Evolutionary conservation across 2,888 invertebrate genomes (phyloP).

Genomic region (Leucoptera coffeella): DNA sequence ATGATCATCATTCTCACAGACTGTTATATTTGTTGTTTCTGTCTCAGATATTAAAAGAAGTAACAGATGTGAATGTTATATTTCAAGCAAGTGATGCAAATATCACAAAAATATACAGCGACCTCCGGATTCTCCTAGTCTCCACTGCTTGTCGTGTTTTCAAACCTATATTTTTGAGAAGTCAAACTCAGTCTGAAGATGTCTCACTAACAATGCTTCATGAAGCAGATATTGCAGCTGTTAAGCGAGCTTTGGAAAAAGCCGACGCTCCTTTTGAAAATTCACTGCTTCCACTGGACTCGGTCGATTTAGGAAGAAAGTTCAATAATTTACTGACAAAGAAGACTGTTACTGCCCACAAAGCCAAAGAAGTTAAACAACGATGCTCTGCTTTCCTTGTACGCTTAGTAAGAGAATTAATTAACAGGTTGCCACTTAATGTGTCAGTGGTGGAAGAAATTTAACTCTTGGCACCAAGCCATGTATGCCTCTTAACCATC

Average conservation of each 20-base stretch:
- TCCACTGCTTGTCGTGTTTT: slow-evolving; percentile 6
- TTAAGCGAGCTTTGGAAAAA: slow-evolving; percentile 8
- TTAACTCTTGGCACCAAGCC: slow-evolving; percentile 5
- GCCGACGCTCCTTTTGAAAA: slow-evolving; percentile 7
- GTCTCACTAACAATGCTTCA: slow-evolving; percentile 4
- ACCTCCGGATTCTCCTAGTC: slow-evolving; percentile 4
- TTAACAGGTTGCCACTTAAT: slow-evolving; percentile 7
- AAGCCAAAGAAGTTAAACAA: slow-evolving; percentile 8
- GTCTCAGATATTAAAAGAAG: slow-evolving; percentile 4
- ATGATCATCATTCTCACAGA: no score
- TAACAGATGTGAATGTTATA: slow-evolving; percentile 4
- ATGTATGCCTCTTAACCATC: slow-evolving; percentile 4
- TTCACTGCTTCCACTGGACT: slow-evolving; percentile 8
- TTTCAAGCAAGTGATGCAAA: slow-evolving; percentile 7
- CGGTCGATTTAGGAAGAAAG: slow-evolving; percentile 7
- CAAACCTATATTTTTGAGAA: slow-evolving; percentile 7
- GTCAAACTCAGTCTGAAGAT: slow-evolving; percentile 5
- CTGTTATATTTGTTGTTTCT: slow-evolving; percentile 6
- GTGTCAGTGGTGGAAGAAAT: slow-evolving; percentile 8
- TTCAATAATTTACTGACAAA: slow-evolving; percentile 8
- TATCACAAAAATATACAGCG: slow-evolving; percentile 6
- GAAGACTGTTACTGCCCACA: slow-evolving; percentile 7
- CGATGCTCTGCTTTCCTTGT: slow-evolving; percentile 7
- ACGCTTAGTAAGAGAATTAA: slow-evolving; percentile 8
- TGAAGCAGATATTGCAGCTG: slow-evolving; percentile 7